These are phyloP conservation scores for Sapayoa aenigma DNA, from an alignment of 2,113 vertebrate genomes.

Conservation along the genomic window DNA sequence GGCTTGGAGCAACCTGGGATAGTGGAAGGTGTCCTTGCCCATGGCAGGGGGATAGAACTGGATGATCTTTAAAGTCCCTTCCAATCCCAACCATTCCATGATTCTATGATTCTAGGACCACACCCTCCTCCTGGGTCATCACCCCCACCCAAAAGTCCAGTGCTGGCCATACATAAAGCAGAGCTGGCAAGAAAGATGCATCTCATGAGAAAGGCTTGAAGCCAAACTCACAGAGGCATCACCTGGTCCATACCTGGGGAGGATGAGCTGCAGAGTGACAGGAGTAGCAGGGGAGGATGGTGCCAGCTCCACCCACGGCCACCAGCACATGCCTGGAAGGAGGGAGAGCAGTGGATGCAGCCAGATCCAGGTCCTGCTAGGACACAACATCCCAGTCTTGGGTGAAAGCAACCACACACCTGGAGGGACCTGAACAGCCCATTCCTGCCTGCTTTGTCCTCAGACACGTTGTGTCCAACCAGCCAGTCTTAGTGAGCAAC, in stretches of 20 bases:
- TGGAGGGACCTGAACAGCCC: neutral
- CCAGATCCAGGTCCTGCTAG: neutral
- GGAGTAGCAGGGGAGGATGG: neutral
- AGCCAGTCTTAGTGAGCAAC: neutral
- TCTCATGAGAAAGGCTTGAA: neutral
- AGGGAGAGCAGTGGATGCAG: neutral
- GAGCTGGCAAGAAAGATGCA: neutral
- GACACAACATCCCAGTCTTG: neutral
- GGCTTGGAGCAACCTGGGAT: fast-evolving
- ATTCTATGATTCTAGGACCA: neutral
- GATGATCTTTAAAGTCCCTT: neutral
- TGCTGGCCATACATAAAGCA: neutral
- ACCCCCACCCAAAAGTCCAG: neutral
- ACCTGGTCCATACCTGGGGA: fast-evolving
- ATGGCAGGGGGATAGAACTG: neutral
- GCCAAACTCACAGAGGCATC: neutral
- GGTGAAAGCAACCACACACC: neutral
- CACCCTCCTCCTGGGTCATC: neutral
- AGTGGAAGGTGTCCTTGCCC: neutral
- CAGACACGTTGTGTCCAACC: neutral
- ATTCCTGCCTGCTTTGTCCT: neutral
- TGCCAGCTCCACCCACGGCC: neutral
- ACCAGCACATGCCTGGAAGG: neutral
- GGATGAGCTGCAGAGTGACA: neutral
- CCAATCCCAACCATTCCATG: neutral